A percentile compares a stretch with the other conserved stretches of the same genome.
Evolutionary conservation across 2,113 vertebrate genomes (phyloP).

Genomic region (Astur gentilis): DNA sequence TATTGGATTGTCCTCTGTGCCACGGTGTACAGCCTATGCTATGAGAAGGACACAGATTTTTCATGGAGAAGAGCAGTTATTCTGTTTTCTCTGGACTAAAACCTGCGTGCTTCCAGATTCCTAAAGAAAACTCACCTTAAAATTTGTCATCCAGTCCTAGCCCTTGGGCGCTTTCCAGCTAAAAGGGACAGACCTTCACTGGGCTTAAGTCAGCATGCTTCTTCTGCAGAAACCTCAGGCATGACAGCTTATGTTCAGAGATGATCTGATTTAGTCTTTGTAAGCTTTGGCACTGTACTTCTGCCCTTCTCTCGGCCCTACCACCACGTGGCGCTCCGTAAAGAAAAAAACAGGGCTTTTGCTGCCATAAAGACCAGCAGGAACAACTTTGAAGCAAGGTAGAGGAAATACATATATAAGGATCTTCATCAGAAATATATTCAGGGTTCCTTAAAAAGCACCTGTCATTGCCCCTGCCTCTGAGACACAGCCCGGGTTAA

Average conservation of each 20-base stretch:
- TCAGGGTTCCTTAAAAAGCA: background rate
- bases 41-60: background rate
- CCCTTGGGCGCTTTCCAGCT: background rate
- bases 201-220: background rate
- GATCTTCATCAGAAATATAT: background rate
- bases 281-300: background rate
- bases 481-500: background rate
- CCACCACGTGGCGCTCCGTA: background rate
- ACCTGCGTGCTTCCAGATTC: background rate
- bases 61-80: background rate
- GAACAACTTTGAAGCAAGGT: background rate
- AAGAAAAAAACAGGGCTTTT: background rate
- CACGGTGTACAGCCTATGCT: background rate
- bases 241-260: background rate
- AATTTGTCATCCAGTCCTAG: background rate
- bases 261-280: background rate
- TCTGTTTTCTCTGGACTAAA: background rate
- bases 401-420: background rate
- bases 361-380: background rate
- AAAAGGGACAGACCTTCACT: background rate
- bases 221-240: background rate
- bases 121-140: background rate
- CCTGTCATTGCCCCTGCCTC: background rate
- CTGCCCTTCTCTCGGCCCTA: background rate
- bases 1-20: constrained; percentile 1